Conservation (phyloP, 2,888 invertebrate genomes). For the Reticulitermes lucifugus region DNA sequence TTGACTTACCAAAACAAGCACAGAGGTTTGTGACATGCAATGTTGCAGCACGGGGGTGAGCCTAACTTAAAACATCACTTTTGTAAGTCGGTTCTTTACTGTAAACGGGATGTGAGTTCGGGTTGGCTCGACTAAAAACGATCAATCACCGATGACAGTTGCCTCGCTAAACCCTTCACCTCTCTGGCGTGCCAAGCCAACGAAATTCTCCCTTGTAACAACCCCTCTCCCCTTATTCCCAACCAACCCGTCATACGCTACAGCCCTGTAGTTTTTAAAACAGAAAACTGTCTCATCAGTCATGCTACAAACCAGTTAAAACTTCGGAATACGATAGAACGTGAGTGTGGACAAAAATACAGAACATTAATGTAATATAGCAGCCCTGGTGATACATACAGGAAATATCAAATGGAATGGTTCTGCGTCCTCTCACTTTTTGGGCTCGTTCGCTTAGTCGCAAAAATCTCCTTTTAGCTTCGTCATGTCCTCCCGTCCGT, state of each 20-base stretch:
- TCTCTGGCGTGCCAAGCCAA: background rate
- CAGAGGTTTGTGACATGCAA: background rate
- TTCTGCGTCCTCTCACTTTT: background rate
- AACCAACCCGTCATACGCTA: background rate
- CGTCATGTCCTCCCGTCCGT: no score
- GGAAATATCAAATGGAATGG: conserved; percentile 27
- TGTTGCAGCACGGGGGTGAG: background rate
- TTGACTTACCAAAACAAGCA: background rate
- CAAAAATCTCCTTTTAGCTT: no score
- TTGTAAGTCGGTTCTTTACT: background rate
- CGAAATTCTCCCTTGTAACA: conserved; percentile 3
- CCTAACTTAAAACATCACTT: background rate
- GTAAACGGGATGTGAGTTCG: background rate
- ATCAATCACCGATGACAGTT: conserved; percentile 36
- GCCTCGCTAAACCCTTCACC: conserved; percentile 5
- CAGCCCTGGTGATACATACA: background rate
- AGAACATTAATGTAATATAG: background rate
- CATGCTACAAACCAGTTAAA: background rate
- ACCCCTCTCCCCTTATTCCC: background rate
- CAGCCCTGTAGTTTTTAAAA: conserved; percentile 10
- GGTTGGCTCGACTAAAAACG: conserved; percentile 30
- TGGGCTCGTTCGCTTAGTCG: background rate
- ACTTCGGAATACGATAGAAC: background rate
- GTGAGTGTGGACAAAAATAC: conserved; percentile 24
- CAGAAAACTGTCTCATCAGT: conserved; percentile 30